Evolutionary conservation across 2,888 invertebrate species (phyloP).

Genomic region (Lasiommata megera): DNA sequence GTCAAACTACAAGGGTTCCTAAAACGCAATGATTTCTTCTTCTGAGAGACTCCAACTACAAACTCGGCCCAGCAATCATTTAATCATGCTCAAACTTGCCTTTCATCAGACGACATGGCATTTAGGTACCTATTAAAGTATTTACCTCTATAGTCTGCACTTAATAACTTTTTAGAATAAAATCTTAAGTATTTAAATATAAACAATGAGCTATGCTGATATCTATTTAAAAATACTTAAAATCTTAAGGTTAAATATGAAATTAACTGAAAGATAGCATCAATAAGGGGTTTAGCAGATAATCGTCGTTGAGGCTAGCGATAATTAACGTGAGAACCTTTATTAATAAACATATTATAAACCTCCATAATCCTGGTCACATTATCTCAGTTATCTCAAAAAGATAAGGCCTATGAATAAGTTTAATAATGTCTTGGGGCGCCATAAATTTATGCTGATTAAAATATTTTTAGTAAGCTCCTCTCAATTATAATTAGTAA

Average conservation of each 20-base stretch:
- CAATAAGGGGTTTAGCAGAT: conserved; percentile 2
- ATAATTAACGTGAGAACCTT: conserved; percentile 16
- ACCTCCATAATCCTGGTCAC: conserved; percentile 27
- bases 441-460: background rate
- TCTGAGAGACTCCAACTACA: too few relatives aligned
- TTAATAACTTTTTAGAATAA: too few relatives aligned
- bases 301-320: conserved; percentile 9
- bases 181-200: background rate
- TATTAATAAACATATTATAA: conserved; percentile 19
- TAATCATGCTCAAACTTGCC: too few relatives aligned
- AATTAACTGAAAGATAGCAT: conserved; percentile 8
- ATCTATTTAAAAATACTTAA: background rate
- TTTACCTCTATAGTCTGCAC: too few relatives aligned
- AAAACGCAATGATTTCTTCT: too few relatives aligned
- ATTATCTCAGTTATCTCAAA: conserved; percentile 14
- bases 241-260: conserved; percentile 10
- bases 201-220: background rate
- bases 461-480: background rate
- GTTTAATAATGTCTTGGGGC: background rate
- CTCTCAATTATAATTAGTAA: too few relatives aligned
- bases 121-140: too few relatives aligned
- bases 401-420: background rate
- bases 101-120: too few relatives aligned
- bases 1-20: too few relatives aligned
- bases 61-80: too few relatives aligned